phyloP scores from a whole-genome alignment of 53 echinoderm and acorn worm species.

The Arbacia lixula region DNA sequence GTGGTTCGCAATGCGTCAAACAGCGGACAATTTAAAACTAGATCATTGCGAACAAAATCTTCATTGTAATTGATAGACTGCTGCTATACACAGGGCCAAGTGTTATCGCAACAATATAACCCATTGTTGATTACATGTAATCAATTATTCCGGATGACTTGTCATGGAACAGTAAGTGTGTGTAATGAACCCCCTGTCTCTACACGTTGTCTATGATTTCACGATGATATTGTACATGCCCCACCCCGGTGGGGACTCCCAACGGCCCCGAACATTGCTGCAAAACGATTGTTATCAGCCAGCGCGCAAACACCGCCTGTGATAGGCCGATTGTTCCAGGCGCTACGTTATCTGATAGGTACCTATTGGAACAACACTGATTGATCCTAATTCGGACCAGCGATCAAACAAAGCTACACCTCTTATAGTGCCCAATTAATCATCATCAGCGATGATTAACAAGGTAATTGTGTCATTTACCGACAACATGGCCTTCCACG shows the following conservation, averaged over 20 bases:
- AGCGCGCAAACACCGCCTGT: conserved; percentile 1
- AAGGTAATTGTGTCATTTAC: conserved; percentile 28
- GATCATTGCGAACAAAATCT: too few relatives aligned
- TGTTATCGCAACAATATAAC: too few relatives aligned
- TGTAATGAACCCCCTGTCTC: too few relatives aligned
- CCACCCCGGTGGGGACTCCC: neutral
- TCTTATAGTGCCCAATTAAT: conserved; percentile 44
- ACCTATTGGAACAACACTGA: conserved; percentile 22
- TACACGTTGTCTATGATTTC: too few relatives aligned
- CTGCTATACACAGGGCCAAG: too few relatives aligned
- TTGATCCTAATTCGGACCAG: conserved; percentile 27
- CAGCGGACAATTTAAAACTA: too few relatives aligned
- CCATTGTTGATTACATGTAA: too few relatives aligned
- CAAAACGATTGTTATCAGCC: conserved; percentile 37
- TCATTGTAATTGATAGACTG: too few relatives aligned
- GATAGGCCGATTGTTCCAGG: conserved; percentile 22
- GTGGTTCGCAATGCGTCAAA: too few relatives aligned
- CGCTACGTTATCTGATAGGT: conserved; percentile 22
- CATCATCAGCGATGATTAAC: conserved; percentile 33
- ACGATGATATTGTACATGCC: too few relatives aligned
- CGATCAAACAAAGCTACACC: conserved; percentile 47
- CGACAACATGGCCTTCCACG: neutral
- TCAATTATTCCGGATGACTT: too few relatives aligned
- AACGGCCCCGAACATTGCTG: conserved; percentile 22
- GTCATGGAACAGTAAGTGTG: too few relatives aligned